Base-by-base conservation (phyloP, 2,113 vertebrate species). In the Boulengeromyrus knoepffleri region DNA sequence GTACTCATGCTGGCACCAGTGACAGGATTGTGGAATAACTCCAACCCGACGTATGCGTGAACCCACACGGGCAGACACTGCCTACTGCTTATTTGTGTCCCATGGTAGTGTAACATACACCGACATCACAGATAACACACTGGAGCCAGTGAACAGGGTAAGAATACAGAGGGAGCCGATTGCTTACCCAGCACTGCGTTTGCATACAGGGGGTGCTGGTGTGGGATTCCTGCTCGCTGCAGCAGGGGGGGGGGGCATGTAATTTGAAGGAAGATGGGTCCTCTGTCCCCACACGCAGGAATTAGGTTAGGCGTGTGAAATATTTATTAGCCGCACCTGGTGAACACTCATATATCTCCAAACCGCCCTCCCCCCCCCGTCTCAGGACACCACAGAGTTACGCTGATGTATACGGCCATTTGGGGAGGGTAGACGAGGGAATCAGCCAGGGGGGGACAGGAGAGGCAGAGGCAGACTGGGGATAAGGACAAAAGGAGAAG, bases 291-390 rank as follows among this genome's bases (percentile, higher is more conserved):
- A 46, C 89, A 91, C 47, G 88, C 90, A 91, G 19, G 89, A 93
- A 92, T 91, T 90, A 88, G 90, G 90, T 91, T 87, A 89, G 27
- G 52, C 24, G 77, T 9, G 53, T 93, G 92, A 91, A 94, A 92
- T 92, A 94, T 92, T 93, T 91, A 92, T 91, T 91, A 91, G 83
- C 77, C 70, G 90, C 91, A 93, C 92, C 91, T 94, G 92, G 90
- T 91, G 90, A 93, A 90, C 89, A 91, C 91, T 94, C 91, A 95
- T 94, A 92, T 91, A 92, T 92, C 91, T 92, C 88, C 88, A 90
- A 49, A 87, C 42, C 49, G 31, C 52, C 50, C 89, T 84, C 47
- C 0, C 15, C 50, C 50, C 89, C 86, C 47, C 8, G 17, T 74
- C 70, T 77, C 21, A 17, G 70, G 70, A 24, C 12, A 17, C 7